A percentile compares a stretch with the other conserved stretches of the same genome.
phyloP scores from a whole-genome alignment of 2,888 invertebrate species.

The Glaucopsyche alexis region DNA sequence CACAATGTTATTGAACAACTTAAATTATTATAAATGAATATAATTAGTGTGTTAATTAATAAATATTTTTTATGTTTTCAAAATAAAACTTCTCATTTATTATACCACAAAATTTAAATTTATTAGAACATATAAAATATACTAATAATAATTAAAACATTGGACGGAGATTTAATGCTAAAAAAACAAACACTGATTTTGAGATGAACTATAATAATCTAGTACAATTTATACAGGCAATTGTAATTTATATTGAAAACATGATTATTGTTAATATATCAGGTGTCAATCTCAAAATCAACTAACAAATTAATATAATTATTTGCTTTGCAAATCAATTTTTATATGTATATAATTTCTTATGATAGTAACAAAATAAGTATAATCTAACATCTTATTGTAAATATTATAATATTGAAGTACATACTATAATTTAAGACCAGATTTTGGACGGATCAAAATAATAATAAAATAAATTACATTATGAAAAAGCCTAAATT shows the following conservation, averaged over 20 bases:
- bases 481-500: neutral
- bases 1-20: too few relatives aligned
- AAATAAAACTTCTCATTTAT: constrained; percentile 30
- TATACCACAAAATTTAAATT: constrained; percentile 29
- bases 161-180: constrained; percentile 28
- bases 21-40: too few relatives aligned
- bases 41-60: neutral
- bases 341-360: constrained; percentile 38
- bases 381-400: constrained; percentile 29
- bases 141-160: constrained; percentile 27
- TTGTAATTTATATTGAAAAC: neutral
- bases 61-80: neutral
- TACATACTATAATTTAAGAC: constrained; percentile 45
- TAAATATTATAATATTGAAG: constrained; percentile 26
- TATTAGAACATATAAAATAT: constrained; percentile 26
- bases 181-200: constrained; percentile 29
- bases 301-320: constrained; percentile 34
- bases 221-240: neutral
- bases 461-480: constrained; percentile 40
- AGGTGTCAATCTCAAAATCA: constrained; percentile 31
- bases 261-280: constrained; percentile 1
- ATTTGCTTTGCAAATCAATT: constrained; percentile 43
- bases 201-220: constrained; percentile 16
- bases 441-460: constrained; percentile 67
- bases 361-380: constrained; percentile 43